Base-by-base conservation (phyloP, 2,113 vertebrate genomes). In the Psittacus erithacus region DNA sequence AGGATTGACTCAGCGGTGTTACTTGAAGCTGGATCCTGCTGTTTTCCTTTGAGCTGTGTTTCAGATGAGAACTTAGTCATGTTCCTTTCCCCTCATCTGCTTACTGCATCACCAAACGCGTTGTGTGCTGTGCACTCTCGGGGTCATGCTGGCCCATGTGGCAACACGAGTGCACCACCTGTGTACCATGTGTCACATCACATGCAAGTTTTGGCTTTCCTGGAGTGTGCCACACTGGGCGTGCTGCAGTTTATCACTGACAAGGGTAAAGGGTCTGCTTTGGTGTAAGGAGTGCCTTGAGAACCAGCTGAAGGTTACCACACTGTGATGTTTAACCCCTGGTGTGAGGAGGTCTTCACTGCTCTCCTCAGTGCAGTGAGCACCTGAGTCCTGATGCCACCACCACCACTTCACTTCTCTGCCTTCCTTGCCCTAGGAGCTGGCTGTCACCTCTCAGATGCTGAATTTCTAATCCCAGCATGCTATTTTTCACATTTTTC, bases 71-170 rank as follows among this genome's bases (percentile, higher is more conserved):
- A 6, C 12, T 22, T 50, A 23, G 33, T 33, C 49, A 2, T 11
- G 17, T 31, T 84, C 33, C 55, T 39, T 44, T 55, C 46, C 23
- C 3, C 25, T 11, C 49, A 24, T 6, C 29, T 44, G 65, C 19
- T 47, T 35, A 10, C 39, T 25, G 17, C 28, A 5, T 0, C 2
- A 9, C 15, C 12, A 2, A 24, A 25, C 0, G 3, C 0, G 1
- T 5, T n/a, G 60, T 35, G 15, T 0, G 1, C 28, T 17, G 33
- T 44, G 68, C 16, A 11, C 52, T 0, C 1, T 1, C 18, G 63
- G 31, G 17, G 16, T 67, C 17, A 0, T 15, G 8, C 43, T 35
- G 50, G 55, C 49, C 22, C 28, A 5, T 1, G 1, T 29, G 60
- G 33, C 71, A 74, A 31, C 24, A 16, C 0, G 0, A 0, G 2